Evolutionary conservation across 2,113 vertebrate species (phyloP).

Genomic region (Daubentonia madagascariensis): DNA sequence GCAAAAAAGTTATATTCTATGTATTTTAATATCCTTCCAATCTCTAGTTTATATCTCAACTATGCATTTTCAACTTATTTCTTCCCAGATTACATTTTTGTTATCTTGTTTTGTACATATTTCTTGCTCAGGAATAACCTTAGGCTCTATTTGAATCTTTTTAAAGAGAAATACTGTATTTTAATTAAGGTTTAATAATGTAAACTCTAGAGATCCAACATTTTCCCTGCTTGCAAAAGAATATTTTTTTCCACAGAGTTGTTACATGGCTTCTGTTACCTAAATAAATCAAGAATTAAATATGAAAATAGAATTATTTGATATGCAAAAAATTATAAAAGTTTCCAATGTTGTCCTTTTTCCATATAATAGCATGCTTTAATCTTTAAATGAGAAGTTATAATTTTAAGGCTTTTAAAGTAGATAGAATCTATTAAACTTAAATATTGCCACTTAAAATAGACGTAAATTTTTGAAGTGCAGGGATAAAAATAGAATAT

Average conservation of each 20-base stretch:
- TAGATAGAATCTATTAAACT: not conserved
- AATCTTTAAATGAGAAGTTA: not conserved
- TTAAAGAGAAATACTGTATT: not conserved
- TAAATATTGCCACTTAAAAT: not conserved
- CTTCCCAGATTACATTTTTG: not conserved
- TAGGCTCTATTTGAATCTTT: not conserved
- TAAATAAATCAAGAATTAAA: conserved; percentile 17
- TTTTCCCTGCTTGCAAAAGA: not conserved
- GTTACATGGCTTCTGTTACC: not conserved
- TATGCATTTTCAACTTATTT: not conserved
- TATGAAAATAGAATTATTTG: not conserved
- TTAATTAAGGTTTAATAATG: not conserved
- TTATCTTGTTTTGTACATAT: not conserved
- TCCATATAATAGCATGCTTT: not conserved
- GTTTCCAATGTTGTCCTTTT: not conserved
- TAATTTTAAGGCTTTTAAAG: not conserved
- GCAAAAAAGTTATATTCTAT: not conserved
- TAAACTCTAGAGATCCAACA: not conserved
- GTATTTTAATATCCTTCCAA: not conserved
- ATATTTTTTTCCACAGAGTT: not conserved
- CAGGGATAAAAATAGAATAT: not conserved
- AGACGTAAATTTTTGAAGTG: not conserved
- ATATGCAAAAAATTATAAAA: not conserved
- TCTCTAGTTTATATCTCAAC: not conserved
- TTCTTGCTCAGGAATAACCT: not conserved